Evolutionary conservation across 1,140 invertebrate species (phyloP).

Genomic region (Theocolax elegans): DNA sequence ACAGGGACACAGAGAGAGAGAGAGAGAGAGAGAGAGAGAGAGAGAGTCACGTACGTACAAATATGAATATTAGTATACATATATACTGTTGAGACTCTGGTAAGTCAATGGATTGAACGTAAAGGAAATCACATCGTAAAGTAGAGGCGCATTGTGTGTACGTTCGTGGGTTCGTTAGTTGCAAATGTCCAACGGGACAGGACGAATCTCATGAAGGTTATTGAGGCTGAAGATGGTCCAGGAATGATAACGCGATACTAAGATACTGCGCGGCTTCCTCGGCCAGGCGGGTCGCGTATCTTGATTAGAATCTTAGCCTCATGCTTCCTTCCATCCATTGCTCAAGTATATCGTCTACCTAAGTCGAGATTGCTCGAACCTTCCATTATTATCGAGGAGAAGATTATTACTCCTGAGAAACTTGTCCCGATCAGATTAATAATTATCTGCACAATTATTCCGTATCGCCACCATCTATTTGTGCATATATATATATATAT

Average conservation of each 20-base stretch:
- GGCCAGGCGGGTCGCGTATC: not conserved
- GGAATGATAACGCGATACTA: constrained; percentile 29
- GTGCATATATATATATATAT: too few relatives aligned
- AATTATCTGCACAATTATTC: not conserved
- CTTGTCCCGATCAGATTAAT: constrained; percentile 19
- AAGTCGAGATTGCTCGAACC: constrained; percentile 25
- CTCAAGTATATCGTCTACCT: constrained; percentile 11
- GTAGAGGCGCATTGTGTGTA: not conserved
- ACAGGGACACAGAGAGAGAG: too few relatives aligned
- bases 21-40: too few relatives aligned
- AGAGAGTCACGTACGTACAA: too few relatives aligned
- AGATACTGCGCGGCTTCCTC: constrained; percentile 24
- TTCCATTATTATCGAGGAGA: constrained; percentile 27
- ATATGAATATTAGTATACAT: too few relatives aligned
- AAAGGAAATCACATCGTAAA: constrained; percentile 29
- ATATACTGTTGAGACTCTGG: too few relatives aligned
- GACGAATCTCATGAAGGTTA: constrained; percentile 38
- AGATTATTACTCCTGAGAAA: constrained; percentile 8
- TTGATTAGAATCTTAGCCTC: constrained; percentile 39
- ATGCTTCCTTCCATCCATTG: not conserved
- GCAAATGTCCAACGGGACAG: constrained; percentile 10
- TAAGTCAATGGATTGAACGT: not conserved
- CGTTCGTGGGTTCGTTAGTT: constrained; percentile 1
- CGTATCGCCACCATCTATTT: too few relatives aligned
- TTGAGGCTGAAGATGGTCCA: constrained; percentile 24